Evolutionary conservation across 2,113 vertebrate genomes (phyloP), one percentile per base, ranked within the genome.

Genomic region (Tauraco erythrolophus): DNA sequence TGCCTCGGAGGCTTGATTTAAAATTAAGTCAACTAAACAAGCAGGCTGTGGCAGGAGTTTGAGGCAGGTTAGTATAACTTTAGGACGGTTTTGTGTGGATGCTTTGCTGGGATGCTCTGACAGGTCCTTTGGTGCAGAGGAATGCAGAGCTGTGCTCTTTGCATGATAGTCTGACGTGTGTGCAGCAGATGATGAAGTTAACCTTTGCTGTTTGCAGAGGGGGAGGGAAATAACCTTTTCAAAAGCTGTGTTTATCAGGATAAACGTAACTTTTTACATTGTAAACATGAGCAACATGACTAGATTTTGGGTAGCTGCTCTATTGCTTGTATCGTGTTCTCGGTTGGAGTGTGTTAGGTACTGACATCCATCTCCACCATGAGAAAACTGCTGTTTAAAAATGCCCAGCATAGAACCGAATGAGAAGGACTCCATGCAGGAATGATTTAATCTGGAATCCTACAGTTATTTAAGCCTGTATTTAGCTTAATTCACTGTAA

Each of bases 221-320:
- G 53, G 68, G 64, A 94, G 89, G 74, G 37, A 84, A 92, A 88
- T 91, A 92, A 94, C 94, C 96, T 97, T 95, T 96, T 96, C 93
- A 92, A 81, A 94, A 89, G 61, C 82, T 60, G 41, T 51, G 57
- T 90, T 56, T 62, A 87, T 95, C 89, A 89, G 53, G 76, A 39
- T 91, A 83, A 93, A 72, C 84, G 5, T 83, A 84, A 78, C 54
- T 81, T 90, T 19, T 54, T 86, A 81, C 37, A 23, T 45, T 6
- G 45, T 86, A 75, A 96, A 87, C 71, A 61, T 12, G 54, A 46
- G 18, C 48, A 56, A 17, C 41, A 17, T 27, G 75, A 78, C 57
- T 57, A 39, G 72, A 27, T 89, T 92, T 89, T 75, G 57, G 35
- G 66, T 3, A 4, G 33, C 65, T 89, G 84, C 43, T 48, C 82